Conservation (phyloP, 2,797 vertebrate species). For the Spondyliosoma cantharus region DNA sequence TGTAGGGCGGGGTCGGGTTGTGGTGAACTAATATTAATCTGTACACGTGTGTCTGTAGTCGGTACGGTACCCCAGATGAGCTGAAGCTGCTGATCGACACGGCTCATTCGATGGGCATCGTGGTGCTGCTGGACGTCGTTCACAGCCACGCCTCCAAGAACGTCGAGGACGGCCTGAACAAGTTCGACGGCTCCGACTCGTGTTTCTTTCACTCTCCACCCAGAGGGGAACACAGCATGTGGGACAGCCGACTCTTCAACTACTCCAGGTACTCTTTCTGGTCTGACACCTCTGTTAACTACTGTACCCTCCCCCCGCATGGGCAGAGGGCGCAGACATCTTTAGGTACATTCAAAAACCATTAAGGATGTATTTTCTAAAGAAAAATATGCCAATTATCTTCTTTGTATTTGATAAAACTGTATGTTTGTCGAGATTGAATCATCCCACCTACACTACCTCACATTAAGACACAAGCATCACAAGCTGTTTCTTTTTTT, state of each 20-base stretch:
- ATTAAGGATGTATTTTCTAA: neutral
- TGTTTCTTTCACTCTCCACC: slow-evolving; percentile 94
- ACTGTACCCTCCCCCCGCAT: neutral
- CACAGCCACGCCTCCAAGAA: slow-evolving; percentile 98
- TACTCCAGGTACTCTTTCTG: slow-evolving; percentile 88
- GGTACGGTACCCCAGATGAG: slow-evolving; percentile 95
- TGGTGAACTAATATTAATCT: neutral
- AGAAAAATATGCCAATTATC: neutral
- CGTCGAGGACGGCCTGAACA: slow-evolving; percentile 94
- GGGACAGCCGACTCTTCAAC: slow-evolving; percentile 96
- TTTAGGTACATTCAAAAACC: neutral
- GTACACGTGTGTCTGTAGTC: slow-evolving; percentile 78
- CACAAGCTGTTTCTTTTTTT: slow-evolving; percentile 25
- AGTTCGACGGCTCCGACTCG: slow-evolving; percentile 93
- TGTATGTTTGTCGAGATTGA: slow-evolving; percentile 6
- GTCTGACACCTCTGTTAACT: neutral
- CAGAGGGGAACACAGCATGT: slow-evolving; percentile 89
- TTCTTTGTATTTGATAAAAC: slow-evolving; percentile 7
- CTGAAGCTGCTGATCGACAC: slow-evolving; percentile 94
- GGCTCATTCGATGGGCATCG: slow-evolving; percentile 94
- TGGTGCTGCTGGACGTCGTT: slow-evolving; percentile 93
- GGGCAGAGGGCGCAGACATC: neutral
- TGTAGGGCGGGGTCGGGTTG: neutral
- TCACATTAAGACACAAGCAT: slow-evolving; percentile 15
- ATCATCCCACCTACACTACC: neutral